Percentiles rank a stretch among this genome's conserved stretches.
Conservation (phyloP, 2,797 vertebrate genomes). For the Sebastes matsubarae region DNA sequence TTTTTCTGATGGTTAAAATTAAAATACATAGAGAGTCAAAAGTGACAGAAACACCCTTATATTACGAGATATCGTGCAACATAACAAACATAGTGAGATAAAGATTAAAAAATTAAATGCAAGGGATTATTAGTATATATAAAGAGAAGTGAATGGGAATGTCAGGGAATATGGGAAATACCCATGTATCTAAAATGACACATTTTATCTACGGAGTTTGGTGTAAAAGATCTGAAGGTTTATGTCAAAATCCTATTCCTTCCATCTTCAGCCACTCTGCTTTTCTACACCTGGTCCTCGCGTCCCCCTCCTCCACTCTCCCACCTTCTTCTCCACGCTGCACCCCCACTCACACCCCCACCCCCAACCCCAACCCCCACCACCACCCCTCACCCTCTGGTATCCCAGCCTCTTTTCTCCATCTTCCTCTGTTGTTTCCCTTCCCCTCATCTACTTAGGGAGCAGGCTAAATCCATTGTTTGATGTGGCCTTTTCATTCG, state of each 20-base stretch:
- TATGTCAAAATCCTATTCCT: background rate
- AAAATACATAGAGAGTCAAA: too few relatives aligned
- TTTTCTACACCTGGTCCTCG: conserved; percentile 10
- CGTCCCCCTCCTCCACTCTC: background rate
- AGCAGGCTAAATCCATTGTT: conserved; percentile 59
- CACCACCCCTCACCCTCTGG: background rate
- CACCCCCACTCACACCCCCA: background rate
- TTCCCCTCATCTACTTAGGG: conserved; percentile 34
- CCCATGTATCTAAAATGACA: background rate
- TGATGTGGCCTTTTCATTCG: conserved; percentile 71
- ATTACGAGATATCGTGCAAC: background rate
- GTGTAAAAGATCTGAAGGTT: background rate
- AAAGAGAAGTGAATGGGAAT: background rate
- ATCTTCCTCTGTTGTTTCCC: conserved; percentile 13
- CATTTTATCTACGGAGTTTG: background rate
- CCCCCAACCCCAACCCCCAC: background rate
- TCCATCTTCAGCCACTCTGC: background rate
- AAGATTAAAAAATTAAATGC: background rate
- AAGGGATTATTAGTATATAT: background rate
- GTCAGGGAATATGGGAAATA: background rate
- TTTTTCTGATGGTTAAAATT: too few relatives aligned
- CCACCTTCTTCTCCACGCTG: background rate
- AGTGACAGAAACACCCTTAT: background rate
- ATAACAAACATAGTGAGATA: background rate
- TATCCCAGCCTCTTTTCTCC: conserved; percentile 11